phyloP scores from a whole-genome alignment of 1,140 invertebrate species.

The Pogonus chalceus region DNA sequence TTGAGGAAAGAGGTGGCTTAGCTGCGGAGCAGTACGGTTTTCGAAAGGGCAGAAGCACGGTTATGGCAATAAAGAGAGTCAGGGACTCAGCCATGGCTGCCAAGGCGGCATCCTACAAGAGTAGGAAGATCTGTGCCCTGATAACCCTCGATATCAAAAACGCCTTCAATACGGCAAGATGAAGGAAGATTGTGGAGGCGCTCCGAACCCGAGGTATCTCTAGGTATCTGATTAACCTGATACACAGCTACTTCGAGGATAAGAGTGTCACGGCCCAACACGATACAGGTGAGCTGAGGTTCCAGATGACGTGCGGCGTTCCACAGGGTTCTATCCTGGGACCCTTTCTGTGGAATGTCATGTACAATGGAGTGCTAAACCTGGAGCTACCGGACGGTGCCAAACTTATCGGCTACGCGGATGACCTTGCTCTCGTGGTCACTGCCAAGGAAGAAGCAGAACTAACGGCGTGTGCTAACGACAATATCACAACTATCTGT shows the following conservation, averaged over 20 bases:
- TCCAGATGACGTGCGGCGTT: constrained; percentile 20
- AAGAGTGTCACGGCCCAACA: constrained; percentile 3
- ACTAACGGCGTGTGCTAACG: constrained; percentile 7
- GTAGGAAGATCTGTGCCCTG: constrained; percentile 14
- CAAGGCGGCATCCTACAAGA: constrained; percentile 15
- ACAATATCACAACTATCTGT: not conserved
- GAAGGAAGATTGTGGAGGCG: too few relatives aligned
- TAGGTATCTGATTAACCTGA: too few relatives aligned
- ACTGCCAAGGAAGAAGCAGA: not conserved
- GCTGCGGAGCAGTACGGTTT: constrained; percentile 18
- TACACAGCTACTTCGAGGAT: too few relatives aligned
- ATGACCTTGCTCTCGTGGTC: constrained; percentile 21
- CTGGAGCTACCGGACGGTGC: constrained; percentile 14
- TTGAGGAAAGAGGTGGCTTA: constrained; percentile 14
- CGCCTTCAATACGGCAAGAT: constrained; percentile 20
- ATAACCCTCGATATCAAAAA: constrained; percentile 19
- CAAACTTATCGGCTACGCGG: constrained; percentile 21
- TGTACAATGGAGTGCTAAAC: constrained; percentile 23
- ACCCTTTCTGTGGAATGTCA: constrained; percentile 27
- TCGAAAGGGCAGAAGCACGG: constrained; percentile 15
- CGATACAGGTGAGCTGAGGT: not conserved
- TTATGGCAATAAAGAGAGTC: constrained; percentile 13
- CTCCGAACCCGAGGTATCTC: too few relatives aligned
- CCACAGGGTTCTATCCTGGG: constrained; percentile 31
- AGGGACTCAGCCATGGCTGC: constrained; percentile 22